These are phyloP conservation scores for Pemphigus obesinymphae DNA, from an alignment of 1,140 invertebrate genomes.

Conservation along the genomic window DNA sequence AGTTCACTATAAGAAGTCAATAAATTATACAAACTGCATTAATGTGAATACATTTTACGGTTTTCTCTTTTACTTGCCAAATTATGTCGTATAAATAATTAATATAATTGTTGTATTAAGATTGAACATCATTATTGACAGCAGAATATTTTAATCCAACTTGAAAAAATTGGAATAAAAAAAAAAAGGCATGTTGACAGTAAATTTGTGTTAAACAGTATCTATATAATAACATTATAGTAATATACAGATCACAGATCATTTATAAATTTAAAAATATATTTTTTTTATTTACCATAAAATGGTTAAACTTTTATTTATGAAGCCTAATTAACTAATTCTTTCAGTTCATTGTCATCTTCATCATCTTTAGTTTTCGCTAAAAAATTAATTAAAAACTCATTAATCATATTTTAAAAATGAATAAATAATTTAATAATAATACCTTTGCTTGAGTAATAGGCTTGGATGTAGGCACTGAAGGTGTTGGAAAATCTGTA, in stretches of 20 bases:
- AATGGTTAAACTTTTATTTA: constrained; percentile 15
- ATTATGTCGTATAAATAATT: background rate
- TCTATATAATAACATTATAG: constrained; percentile 17
- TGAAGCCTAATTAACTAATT: constrained; percentile 78
- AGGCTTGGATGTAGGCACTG: constrained; percentile 55
- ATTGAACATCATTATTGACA: background rate
- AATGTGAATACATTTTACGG: background rate
- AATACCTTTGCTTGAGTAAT: constrained; percentile 48
- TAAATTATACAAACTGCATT: constrained; percentile 11
- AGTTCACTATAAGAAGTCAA: background rate
- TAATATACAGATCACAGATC: background rate
- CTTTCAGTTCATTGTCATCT: constrained; percentile 72
- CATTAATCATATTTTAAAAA: background rate
- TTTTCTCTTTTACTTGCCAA: background rate
- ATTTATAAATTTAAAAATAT: constrained; percentile 8
- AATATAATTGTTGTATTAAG: background rate
- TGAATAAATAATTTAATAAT: constrained; percentile 10
- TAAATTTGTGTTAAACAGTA: constrained; percentile 28
- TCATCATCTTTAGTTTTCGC: constrained; percentile 53
- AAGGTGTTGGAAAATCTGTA: constrained; percentile 55
- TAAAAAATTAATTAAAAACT: constrained; percentile 12
- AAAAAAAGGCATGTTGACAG: background rate
- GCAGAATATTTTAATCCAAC: background rate
- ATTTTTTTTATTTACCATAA: background rate
- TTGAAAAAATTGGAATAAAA: too few species aligned